Percentiles rank a stretch among this genome's conserved stretches.
These are phyloP conservation scores for Tineola bisselliella DNA, from an alignment of 2,888 invertebrate species.

Conservation along the genomic window DNA sequence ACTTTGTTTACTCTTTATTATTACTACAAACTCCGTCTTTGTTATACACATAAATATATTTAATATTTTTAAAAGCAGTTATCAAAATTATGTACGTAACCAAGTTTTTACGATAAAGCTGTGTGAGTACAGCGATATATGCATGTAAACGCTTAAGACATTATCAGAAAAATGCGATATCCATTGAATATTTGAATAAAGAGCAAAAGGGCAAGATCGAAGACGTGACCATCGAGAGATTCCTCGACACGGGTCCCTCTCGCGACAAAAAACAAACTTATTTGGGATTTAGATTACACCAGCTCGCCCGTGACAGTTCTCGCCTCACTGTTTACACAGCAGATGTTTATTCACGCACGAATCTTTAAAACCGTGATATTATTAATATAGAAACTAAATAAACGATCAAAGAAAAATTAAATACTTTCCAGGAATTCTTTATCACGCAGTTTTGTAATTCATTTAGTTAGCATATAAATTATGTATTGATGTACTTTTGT, in stretches of 20 bases:
- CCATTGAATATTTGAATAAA: slow-evolving; percentile 13
- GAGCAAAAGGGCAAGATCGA: slow-evolving; percentile 20
- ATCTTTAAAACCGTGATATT: slow-evolving; percentile 22
- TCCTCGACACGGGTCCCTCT: slow-evolving; percentile 24
- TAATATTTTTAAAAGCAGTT: not conserved
- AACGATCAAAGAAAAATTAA: too few relatives aligned
- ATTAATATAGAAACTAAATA: slow-evolving; percentile 3
- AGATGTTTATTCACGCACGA: slow-evolving; percentile 58
- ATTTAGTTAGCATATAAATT: not conserved
- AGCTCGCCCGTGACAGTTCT: slow-evolving; percentile 42
- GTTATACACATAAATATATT: not conserved
- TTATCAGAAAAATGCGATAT: slow-evolving; percentile 9
- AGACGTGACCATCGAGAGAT: slow-evolving; percentile 40
- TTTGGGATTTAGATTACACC: slow-evolving; percentile 52
- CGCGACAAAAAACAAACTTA: slow-evolving; percentile 58
- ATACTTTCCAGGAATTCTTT: too few relatives aligned
- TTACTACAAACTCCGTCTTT: not conserved
- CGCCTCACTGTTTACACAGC: slow-evolving; percentile 51
- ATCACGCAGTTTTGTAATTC: too few relatives aligned
- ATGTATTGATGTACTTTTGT: slow-evolving; percentile 3
- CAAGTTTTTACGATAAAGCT: too few relatives aligned
- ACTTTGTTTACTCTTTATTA: not conserved
- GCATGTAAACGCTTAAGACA: not conserved
- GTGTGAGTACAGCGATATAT: too few relatives aligned
- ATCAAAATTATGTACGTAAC: too few relatives aligned